These are phyloP conservation scores for Chaetorhynchus papuensis DNA, from an alignment of 2,113 vertebrate genomes.

Conservation along the genomic window DNA sequence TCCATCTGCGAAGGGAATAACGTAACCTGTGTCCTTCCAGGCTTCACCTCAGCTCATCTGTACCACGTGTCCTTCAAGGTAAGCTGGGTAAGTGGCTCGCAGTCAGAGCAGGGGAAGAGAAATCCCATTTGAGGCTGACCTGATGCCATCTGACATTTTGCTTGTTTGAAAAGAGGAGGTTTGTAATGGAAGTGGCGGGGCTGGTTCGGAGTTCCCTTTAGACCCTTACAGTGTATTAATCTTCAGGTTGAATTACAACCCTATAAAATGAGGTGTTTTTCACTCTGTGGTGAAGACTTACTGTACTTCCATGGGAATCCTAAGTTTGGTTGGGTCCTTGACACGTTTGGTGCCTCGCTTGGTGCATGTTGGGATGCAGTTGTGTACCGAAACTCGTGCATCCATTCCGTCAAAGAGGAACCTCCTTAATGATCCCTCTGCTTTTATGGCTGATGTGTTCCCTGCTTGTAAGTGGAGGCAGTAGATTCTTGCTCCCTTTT, in stretches of 20 bases:
- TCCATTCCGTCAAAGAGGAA: not conserved
- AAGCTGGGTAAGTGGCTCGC: constrained; percentile 61
- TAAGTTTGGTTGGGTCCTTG: not conserved
- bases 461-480: not conserved
- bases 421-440: not conserved
- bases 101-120: constrained; percentile 20
- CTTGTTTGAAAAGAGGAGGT: not conserved
- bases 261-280: not conserved
- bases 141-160: constrained; percentile 47
- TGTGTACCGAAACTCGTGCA: not conserved
- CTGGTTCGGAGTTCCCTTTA: not conserved
- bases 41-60: constrained; percentile 59
- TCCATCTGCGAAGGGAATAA: not conserved
- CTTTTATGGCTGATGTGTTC: not conserved
- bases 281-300: not conserved
- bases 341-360: not conserved
- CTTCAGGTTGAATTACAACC: not conserved
- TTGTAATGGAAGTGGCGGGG: not conserved
- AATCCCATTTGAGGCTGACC: constrained; percentile 49
- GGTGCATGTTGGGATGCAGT: not conserved
- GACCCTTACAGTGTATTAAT: not conserved
- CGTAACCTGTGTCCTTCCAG: constrained; percentile 41
- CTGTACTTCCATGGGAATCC: not conserved
- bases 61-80: constrained; percentile 37
- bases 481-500: not conserved